Evolutionary conservation across 2,113 vertebrate genomes (phyloP), one percentile per base, ranked within the genome.

Genomic region (Lucifuga dentata): DNA sequence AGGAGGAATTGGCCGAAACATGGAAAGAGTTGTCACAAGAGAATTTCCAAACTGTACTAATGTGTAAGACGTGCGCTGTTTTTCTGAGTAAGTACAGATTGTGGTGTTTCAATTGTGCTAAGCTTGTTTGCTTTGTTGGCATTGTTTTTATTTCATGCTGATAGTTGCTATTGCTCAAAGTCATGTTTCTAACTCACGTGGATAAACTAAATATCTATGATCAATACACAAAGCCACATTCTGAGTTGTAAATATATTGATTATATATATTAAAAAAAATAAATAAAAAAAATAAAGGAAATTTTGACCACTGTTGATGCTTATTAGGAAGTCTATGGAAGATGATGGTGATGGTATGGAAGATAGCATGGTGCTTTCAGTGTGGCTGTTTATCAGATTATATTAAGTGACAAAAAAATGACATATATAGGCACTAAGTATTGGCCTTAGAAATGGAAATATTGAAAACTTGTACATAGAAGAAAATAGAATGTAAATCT

Each of bases 31-130:
- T 76, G 87, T 95, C 88, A 98, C 95, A 90, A 96, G 97, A 90
- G 96, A 97, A 88, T 98, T 98, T 78, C 97, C 97, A 80, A 98
- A 96, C 92, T 98, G 96, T 91, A 97, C 97, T 82, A 98, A 97
- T 86, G 97, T 98, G 87, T 98, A 94, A 94, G 58, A 86, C 57
- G 76, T 73, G 74, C 73, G 69, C 69, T 68, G 26, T 81, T 60
- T 76, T 41, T n/a, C 63, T 12, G 46, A 77, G 84, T 86, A 78
- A 86, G 86, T 89, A 91, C 86, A 74, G 52, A 49, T 51, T 72
- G 79, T 82, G 67, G 69, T 87, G 75, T 80, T 85, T 80, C 66
- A 81, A 44, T 67, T 69, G 85, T 86, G 75, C 69, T 64, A 43
- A 80, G 53, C 60, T 74, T 29, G 71, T 85, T 84, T 58, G 57